Evolutionary conservation across 2,797 vertebrate genomes (phyloP).

Genomic region (Gobionotothen gibberifrons): DNA sequence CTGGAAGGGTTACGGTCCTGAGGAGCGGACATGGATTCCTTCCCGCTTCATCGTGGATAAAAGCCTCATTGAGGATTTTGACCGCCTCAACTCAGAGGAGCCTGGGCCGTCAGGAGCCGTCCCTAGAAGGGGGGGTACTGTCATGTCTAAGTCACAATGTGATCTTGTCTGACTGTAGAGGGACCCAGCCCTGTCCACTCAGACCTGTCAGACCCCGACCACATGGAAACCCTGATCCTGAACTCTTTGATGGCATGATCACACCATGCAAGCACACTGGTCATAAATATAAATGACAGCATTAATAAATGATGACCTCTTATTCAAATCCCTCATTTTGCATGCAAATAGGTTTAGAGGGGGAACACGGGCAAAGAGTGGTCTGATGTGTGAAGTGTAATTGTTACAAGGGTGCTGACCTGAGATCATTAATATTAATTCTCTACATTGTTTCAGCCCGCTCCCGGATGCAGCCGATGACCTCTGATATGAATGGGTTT

Average conservation of each 20-base stretch:
- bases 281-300: conserved; percentile 81
- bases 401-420: conserved; percentile 72
- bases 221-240: conserved; percentile 28
- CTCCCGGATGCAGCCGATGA: conserved; percentile 39
- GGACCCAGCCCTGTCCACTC: background rate
- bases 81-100: too few species aligned
- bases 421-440: conserved; percentile 76
- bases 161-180: background rate
- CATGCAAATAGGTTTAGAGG: conserved; percentile 76
- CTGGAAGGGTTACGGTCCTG: too few species aligned
- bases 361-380: conserved; percentile 55
- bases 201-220: conserved; percentile 3
- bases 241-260: conserved; percentile 22
- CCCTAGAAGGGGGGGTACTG: too few species aligned
- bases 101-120: too few species aligned
- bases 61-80: too few species aligned
- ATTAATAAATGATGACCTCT: conserved; percentile 80
- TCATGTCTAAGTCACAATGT: background rate
- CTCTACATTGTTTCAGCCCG: conserved; percentile 64
- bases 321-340: conserved; percentile 72
- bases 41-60: too few species aligned
- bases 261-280: conserved; percentile 41
- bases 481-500: conserved; percentile 58
- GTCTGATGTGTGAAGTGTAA: conserved; percentile 66
- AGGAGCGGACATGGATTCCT: too few species aligned